These are phyloP conservation scores for Dysdera silvatica DNA, from an alignment of 1,140 invertebrate genomes.

Conservation along the genomic window DNA sequence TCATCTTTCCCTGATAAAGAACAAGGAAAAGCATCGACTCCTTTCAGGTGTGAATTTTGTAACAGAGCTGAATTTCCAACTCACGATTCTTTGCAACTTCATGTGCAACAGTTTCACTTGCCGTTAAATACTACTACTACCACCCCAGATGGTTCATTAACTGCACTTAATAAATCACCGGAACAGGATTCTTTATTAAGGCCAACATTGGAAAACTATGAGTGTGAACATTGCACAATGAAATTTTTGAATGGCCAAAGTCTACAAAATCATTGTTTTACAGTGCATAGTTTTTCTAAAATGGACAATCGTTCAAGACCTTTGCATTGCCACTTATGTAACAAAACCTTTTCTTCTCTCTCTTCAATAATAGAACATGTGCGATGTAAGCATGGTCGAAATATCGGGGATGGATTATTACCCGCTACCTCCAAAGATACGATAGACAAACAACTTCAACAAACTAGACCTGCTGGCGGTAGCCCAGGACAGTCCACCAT, in stretches of 20 bases:
- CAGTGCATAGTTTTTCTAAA: constrained; percentile 39
- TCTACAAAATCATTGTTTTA: constrained; percentile 44
- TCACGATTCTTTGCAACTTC: constrained; percentile 74
- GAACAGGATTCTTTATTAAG: too few species aligned
- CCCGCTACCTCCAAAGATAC: neutral
- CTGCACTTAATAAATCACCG: too few species aligned
- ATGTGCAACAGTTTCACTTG: constrained; percentile 69
- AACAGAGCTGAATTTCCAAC: constrained; percentile 67
- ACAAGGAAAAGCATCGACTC: too few species aligned
- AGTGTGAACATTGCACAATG: constrained; percentile 51
- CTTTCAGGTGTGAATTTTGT: constrained; percentile 66
- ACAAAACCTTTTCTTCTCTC: constrained; percentile 48
- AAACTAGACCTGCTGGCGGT: neutral
- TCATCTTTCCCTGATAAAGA: too few species aligned
- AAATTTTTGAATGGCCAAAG: constrained; percentile 45
- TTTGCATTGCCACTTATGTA: constrained; percentile 50
- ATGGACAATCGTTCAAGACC: constrained; percentile 18
- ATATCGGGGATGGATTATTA: too few species aligned
- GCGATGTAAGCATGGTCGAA: constrained; percentile 51
- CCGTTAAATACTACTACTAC: constrained; percentile 21
- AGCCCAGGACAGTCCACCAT: neutral
- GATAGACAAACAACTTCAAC: too few species aligned
- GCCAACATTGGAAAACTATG: too few species aligned
- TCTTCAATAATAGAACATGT: constrained; percentile 55
- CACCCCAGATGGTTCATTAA: too few species aligned